Percentiles rank a stretch among this genome's conserved stretches.
Evolutionary conservation across 1,140 invertebrate species (phyloP).

Genomic region (Metaphire vulgaris): DNA sequence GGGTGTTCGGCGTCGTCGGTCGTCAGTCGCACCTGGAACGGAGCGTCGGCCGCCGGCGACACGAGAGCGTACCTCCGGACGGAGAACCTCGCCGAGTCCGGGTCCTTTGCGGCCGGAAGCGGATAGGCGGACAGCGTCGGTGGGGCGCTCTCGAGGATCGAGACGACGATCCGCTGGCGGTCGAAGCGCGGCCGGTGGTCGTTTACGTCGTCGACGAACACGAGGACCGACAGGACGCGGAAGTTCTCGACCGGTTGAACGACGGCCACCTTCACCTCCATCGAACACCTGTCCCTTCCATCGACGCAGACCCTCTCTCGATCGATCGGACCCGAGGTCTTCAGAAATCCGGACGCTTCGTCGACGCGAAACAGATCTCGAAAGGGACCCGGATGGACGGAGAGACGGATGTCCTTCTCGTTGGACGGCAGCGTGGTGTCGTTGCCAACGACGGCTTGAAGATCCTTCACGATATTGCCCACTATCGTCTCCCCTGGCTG

Average conservation of each 20-base stretch:
- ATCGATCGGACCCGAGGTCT: background rate
- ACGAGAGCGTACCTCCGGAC: background rate
- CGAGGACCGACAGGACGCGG: background rate
- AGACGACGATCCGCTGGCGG: background rate
- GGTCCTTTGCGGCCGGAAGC: slow-evolving; percentile 1
- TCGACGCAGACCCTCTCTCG: background rate
- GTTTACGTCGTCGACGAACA: background rate
- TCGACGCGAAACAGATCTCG: background rate
- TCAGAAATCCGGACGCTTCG: background rate
- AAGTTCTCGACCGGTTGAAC: background rate
- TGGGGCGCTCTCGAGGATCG: background rate
- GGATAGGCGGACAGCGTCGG: background rate
- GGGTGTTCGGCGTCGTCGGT: background rate
- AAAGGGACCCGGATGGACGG: background rate
- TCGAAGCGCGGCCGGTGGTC: background rate
- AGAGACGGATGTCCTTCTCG: background rate
- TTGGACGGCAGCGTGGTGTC: background rate
- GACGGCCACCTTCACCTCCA: background rate
- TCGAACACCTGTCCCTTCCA: background rate
- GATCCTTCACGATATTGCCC: background rate
- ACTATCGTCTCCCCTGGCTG: background rate
- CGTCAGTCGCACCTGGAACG: background rate
- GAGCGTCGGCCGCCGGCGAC: background rate
- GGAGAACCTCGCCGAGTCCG: background rate
- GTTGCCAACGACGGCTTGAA: background rate